Percentiles rank a stretch among this genome's conserved stretches.
Conservation (phyloP, 2,888 invertebrate species). For the Trissolcus japonicus region DNA sequence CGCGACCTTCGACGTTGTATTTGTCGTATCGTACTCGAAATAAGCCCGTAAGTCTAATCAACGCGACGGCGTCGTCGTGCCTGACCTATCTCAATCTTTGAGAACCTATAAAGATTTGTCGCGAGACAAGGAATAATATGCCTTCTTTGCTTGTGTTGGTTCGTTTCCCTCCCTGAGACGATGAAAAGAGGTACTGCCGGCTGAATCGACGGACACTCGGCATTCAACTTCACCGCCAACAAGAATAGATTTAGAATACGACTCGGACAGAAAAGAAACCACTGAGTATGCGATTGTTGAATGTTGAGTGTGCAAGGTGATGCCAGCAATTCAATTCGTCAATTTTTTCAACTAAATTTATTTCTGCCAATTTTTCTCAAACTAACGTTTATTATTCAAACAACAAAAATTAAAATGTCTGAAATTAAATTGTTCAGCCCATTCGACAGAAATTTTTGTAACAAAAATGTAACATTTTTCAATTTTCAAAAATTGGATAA, state of each 20-base stretch:
- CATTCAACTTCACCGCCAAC: constrained; percentile 9
- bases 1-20: constrained; percentile 40
- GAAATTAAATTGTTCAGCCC: too few species aligned
- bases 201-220: constrained; percentile 22
- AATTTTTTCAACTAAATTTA: too few species aligned
- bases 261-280: constrained; percentile 7
- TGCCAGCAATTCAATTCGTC: background rate
- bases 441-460: too few species aligned
- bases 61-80: constrained; percentile 45
- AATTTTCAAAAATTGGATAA: too few species aligned
- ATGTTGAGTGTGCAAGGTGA: constrained; percentile 4
- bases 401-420: too few species aligned
- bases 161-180: constrained; percentile 5
- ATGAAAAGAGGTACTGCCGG: background rate
- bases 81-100: constrained; percentile 57
- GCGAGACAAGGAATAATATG: constrained; percentile 52
- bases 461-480: too few species aligned
- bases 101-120: constrained; percentile 55
- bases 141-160: constrained; percentile 25
- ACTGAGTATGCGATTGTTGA: background rate
- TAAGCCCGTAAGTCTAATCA: constrained; percentile 53
- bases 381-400: too few species aligned
- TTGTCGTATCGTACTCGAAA: constrained; percentile 44
- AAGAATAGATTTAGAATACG: constrained; percentile 15
- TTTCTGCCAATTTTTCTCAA: too few species aligned